Evolutionary conservation across 2,797 vertebrate species (phyloP).

Genomic region (Serranus cabrilla): DNA sequence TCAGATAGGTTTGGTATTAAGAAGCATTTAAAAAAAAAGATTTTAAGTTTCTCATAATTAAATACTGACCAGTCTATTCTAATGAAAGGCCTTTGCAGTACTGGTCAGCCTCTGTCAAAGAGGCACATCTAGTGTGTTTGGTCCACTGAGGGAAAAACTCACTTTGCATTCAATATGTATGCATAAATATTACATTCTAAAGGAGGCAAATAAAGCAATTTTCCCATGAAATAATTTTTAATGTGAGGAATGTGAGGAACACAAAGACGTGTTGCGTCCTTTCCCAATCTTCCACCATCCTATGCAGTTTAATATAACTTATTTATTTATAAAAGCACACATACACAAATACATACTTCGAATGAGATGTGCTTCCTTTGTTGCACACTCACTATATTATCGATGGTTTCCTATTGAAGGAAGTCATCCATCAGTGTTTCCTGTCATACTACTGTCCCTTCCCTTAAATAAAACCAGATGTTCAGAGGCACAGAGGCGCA

Average conservation of each 20-base stretch:
- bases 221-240: neutral
- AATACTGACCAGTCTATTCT: no score
- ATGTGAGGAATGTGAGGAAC: no score
- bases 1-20: neutral
- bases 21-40: neutral
- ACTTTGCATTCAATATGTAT: neutral
- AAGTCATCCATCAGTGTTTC: conserved; percentile 82
- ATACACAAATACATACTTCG: conserved; percentile 43
- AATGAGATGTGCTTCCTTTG: conserved; percentile 60
- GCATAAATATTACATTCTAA: neutral
- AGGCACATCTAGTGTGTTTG: neutral
- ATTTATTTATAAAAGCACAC: no score
- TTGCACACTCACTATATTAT: conserved; percentile 57
- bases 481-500: conserved; percentile 36
- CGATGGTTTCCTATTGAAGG: conserved; percentile 82
- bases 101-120: neutral
- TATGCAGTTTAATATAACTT: neutral
- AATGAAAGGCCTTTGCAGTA: neutral
- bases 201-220: neutral
- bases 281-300: neutral
- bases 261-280: neutral
- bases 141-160: neutral
- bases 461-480: conserved; percentile 73
- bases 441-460: conserved; percentile 59
- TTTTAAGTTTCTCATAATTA: neutral